These are phyloP conservation scores for Pollenia angustigena DNA, from an alignment of 2,888 invertebrate genomes.

Conservation along the genomic window DNA sequence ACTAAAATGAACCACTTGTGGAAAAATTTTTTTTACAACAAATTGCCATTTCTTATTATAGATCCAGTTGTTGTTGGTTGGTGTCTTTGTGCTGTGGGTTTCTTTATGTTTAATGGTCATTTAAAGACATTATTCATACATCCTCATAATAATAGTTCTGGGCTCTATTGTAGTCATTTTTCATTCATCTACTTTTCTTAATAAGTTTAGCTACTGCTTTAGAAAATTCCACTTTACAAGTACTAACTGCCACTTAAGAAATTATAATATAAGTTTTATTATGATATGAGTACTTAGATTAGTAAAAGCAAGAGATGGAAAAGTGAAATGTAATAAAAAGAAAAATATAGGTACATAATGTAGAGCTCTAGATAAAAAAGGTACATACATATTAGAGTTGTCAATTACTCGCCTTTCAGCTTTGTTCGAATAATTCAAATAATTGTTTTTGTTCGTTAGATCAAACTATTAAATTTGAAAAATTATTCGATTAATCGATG, in stretches of 20 bases:
- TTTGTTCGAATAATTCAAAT: too few species aligned
- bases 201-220: slow-evolving; percentile 20
- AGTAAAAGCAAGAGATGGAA: slow-evolving; percentile 7
- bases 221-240: slow-evolving; percentile 10
- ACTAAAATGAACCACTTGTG: slow-evolving; percentile 57
- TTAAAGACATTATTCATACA: slow-evolving; percentile 56
- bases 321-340: neutral
- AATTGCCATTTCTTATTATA: slow-evolving; percentile 22
- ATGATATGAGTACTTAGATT: slow-evolving; percentile 4
- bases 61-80: slow-evolving; percentile 10
- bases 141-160: slow-evolving; percentile 18
- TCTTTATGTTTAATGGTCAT: slow-evolving; percentile 55
- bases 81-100: slow-evolving; percentile 4
- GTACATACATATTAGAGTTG: too few species aligned
- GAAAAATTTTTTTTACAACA: slow-evolving; percentile 17
- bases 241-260: slow-evolving; percentile 54
- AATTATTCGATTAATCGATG: too few species aligned
- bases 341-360: neutral
- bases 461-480: too few species aligned
- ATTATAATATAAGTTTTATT: slow-evolving; percentile 47
- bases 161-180: neutral
- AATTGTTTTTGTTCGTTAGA: too few species aligned
- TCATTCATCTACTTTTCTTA: slow-evolving; percentile 5
- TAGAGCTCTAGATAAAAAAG: too few species aligned
- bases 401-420: too few species aligned